Conservation (phyloP, 1,140 invertebrate genomes). For the Ylistrum balloti region DNA sequence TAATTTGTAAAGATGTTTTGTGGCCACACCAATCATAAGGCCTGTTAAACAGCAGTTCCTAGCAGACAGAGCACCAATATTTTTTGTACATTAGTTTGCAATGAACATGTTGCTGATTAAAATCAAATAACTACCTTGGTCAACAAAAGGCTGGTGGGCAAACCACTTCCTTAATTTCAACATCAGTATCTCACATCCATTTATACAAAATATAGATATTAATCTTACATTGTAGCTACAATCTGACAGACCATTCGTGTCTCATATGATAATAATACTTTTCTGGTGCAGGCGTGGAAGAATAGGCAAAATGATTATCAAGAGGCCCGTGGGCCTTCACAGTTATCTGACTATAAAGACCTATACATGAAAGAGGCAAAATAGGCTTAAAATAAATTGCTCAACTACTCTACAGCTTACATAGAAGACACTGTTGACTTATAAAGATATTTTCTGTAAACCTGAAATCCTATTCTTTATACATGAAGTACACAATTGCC, state of each 20-base stretch:
- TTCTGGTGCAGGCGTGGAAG: neutral
- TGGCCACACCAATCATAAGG: neutral
- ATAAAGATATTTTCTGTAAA: too few species aligned
- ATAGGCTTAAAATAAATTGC: too few species aligned
- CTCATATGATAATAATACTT: neutral
- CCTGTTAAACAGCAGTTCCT: neutral
- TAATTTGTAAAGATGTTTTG: neutral
- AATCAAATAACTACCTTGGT: neutral
- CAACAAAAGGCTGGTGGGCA: neutral
- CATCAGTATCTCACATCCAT: neutral
- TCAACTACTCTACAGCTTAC: too few species aligned
- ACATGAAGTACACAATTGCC: too few species aligned
- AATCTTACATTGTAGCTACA: neutral
- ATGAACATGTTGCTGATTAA: neutral
- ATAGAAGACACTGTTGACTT: too few species aligned
- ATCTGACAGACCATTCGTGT: neutral
- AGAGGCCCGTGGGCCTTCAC: too few species aligned
- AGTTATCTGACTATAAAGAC: too few species aligned
- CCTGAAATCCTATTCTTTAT: too few species aligned
- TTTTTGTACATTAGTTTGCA: neutral
- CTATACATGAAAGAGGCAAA: too few species aligned
- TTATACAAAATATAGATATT: neutral
- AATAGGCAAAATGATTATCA: too few species aligned
- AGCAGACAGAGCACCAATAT: neutral
- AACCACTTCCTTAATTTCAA: neutral